Base-by-base conservation (phyloP, 2,888 invertebrate genomes). In the Carabus problematicus region DNA sequence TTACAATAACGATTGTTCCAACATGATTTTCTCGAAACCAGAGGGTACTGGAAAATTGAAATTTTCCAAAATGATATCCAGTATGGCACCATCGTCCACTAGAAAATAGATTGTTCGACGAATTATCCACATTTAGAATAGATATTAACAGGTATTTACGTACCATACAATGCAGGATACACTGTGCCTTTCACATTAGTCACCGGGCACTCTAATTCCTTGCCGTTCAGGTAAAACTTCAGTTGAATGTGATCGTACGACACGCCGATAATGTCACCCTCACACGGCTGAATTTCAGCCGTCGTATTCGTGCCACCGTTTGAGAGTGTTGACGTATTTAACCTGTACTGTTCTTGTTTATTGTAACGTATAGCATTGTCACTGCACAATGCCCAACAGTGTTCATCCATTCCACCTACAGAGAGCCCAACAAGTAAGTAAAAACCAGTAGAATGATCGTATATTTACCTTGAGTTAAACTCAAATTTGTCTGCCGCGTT, bases 41-140 rank as follows among this genome's bases (percentile, higher is more conserved):
- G 88, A 84, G 0, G 94, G 93, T 43, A 93, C 91, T 0, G 91
- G 87, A 79, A 93, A 91, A 73, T 89, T 87, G 81, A 98, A 97
- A 79, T 92, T 92, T 75, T 94, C 94, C 80, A 98, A 89, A 77
- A 95, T 91, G 73, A 97, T 91, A 82, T 99, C 99, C 83, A 99
- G 81, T 75, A 98, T 97, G 39, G 98, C 98, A 74, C 98, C 98
- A 80, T 98, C 97, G 78, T 98, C 98, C 77, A 98, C 98, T 95
- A 85, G 70, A 88, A 89, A 75, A 73, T 75, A 71, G n/a, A n/a
- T n/a, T n/a, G n/a, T n/a, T n/a, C n/a, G n/a, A 74, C 73, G 55
- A 73, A 9, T 4, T 18, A 54, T n/a, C n/a, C n/a, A n/a, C n/a
- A n/a, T n/a, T n/a, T 54, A 8, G 9, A 16, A 19, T 55, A 8